A percentile compares a stretch with the other conserved stretches of the same genome.
Evolutionary conservation across 2,888 invertebrate genomes (phyloP).

Genomic region (Cremastinae sp.): DNA sequence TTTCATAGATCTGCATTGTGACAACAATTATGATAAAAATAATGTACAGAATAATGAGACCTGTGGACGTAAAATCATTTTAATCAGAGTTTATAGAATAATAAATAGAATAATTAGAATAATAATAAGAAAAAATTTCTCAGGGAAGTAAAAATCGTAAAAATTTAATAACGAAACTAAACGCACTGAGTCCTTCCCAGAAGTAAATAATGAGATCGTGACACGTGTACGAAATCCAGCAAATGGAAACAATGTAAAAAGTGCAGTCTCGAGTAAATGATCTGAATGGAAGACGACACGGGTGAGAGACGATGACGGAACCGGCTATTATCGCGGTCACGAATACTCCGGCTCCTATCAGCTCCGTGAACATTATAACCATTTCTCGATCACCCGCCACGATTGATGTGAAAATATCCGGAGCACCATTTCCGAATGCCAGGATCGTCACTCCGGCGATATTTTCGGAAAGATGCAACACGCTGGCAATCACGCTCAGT

Average conservation of each 20-base stretch:
- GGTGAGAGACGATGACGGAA: conserved; percentile 81
- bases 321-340: conserved; percentile 84
- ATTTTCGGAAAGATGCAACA: conserved; percentile 81
- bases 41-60: conserved; percentile 80
- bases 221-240: conserved; percentile 81
- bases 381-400: conserved; percentile 80
- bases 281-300: conserved; percentile 79
- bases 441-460: conserved; percentile 86
- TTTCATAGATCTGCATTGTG: conserved; percentile 73
- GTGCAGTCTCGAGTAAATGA: conserved; percentile 72
- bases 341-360: conserved; percentile 84
- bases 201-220: conserved; percentile 79
- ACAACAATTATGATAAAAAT: conserved; percentile 81
- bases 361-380: conserved; percentile 79
- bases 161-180: neutral
- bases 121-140: no score
- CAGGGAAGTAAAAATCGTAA: neutral
- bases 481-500: conserved; percentile 80
- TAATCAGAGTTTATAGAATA: no score
- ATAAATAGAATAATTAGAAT: no score
- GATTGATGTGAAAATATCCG: conserved; percentile 85
- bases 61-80: conserved; percentile 67
- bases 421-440: conserved; percentile 87
- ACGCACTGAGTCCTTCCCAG: conserved; percentile 80
- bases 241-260: conserved; percentile 79